Evolutionary conservation across 2,113 vertebrate genomes (phyloP).

Genomic region (Rhynchopsitta pachyrhyncha): DNA sequence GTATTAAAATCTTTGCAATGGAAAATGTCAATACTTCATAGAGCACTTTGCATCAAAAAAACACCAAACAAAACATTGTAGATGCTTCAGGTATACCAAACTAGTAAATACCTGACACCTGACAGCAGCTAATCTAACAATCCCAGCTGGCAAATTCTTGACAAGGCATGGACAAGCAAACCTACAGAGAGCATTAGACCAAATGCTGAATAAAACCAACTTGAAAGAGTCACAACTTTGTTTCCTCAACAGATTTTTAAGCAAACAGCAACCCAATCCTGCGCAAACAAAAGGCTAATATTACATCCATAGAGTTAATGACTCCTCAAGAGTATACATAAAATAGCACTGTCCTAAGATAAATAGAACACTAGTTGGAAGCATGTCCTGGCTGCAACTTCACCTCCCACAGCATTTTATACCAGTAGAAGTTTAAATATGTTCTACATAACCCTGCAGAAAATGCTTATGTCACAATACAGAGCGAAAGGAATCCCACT

Average conservation of each 20-base stretch:
- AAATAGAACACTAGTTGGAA: not conserved
- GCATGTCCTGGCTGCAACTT: not conserved
- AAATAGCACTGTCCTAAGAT: not conserved
- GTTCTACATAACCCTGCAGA: not conserved
- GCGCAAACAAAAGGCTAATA: not conserved
- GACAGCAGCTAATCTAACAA: not conserved
- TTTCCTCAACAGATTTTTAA: not conserved
- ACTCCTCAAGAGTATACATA: not conserved
- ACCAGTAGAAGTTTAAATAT: slow-evolving; percentile 3
- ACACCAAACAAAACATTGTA: not conserved
- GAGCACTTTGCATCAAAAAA: not conserved
- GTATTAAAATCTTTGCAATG: not conserved
- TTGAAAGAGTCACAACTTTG: not conserved
- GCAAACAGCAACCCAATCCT: not conserved
- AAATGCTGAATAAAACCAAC: not conserved
- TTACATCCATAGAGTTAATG: not conserved
- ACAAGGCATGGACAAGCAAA: not conserved
- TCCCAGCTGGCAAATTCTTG: not conserved
- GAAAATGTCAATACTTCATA: not conserved
- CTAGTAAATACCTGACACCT: not conserved
- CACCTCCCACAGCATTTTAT: slow-evolving; percentile 1
- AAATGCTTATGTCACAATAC: not conserved
- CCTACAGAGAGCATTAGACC: not conserved
- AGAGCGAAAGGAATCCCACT: slow-evolving; percentile 1
- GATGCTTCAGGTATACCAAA: not conserved